Evolutionary conservation across 2,888 invertebrate species (phyloP), one percentile per base, ranked within the genome.

Genomic region (Laothoe populi): DNA sequence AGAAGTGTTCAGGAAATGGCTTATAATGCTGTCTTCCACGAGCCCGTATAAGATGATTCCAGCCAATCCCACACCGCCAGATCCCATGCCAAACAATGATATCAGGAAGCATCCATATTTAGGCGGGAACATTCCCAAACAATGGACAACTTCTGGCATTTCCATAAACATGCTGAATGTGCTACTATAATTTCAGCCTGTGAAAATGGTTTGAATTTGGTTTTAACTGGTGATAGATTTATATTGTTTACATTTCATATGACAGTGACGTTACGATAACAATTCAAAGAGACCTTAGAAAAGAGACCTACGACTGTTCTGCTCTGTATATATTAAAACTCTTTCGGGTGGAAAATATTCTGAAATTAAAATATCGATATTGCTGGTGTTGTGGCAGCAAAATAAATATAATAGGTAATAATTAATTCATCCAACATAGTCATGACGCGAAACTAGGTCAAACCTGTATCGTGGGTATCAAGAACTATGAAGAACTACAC

Each of bases 21-120:
- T 48, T 3, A 77, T 0, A 7, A 71, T 26, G 24, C 67, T 70
- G 0, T 79, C 69, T 69, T 86, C 83, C 2, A 81, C 69, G 0
- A 84, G 57, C 0, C 77, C 79, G 59, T 75, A 86, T 0, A 84
- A 19, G 7, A 83, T 38, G 0, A 86, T 67, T 7, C 68, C 74
- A 0, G 73, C 19, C n/a, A 87, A 13, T 0, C 78, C 81, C 0
- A 65, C 1, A 0, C 70, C 73, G 0, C 86, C 86, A 0, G 63
- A 60, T 0, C 38, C 69, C 10, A 86, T 23, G 4, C 81, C 87
- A 35, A 75, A 65, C 16, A 84, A 0, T 1, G 83, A 67, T 64
- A 87, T 85, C 2, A 86, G 60, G 64, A 67, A 78, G 31, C 78
- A 73, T 1, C 70, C 86, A 57, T 77, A 65, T 57, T 66, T 76